These are phyloP conservation scores for Prosopocoilus inquinatus DNA, from an alignment of 2,888 invertebrate genomes.

Conservation along the genomic window DNA sequence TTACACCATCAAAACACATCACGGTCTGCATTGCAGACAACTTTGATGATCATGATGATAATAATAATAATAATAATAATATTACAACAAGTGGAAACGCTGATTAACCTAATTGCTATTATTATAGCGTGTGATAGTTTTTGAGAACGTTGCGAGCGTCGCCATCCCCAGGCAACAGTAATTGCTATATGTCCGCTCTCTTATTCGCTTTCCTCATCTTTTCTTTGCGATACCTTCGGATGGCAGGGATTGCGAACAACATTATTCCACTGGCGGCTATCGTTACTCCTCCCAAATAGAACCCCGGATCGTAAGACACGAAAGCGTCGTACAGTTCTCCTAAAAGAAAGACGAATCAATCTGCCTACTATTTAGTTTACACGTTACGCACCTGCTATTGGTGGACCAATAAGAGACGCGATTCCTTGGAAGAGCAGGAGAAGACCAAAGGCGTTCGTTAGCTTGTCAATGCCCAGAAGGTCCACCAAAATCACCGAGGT, in stretches of 20 bases:
- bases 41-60: constrained; percentile 10
- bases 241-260: constrained; percentile 76
- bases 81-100: too few species aligned
- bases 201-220: constrained; percentile 28
- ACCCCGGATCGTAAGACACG: constrained; percentile 80
- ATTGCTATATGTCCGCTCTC: constrained; percentile 40
- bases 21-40: constrained; percentile 27
- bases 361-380: neutral
- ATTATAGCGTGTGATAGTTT: neutral
- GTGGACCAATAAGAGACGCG: constrained; percentile 89
- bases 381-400: constrained; percentile 77
- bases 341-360: constrained; percentile 47
- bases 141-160: constrained; percentile 8
- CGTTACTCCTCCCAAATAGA: constrained; percentile 82
- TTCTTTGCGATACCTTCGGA: constrained; percentile 56
- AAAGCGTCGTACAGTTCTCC: constrained; percentile 81
- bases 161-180: constrained; percentile 26
- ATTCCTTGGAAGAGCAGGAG: constrained; percentile 91
- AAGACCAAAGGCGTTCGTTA: constrained; percentile 95
- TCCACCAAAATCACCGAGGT: constrained; percentile 95
- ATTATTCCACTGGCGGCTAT: constrained; percentile 86
- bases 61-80: too few species aligned
- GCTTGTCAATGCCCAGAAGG: constrained; percentile 84
- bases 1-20: constrained; percentile 4
- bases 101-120: too few species aligned